Conservation (phyloP, 2,888 invertebrate genomes). For the Sipha maydis region DNA sequence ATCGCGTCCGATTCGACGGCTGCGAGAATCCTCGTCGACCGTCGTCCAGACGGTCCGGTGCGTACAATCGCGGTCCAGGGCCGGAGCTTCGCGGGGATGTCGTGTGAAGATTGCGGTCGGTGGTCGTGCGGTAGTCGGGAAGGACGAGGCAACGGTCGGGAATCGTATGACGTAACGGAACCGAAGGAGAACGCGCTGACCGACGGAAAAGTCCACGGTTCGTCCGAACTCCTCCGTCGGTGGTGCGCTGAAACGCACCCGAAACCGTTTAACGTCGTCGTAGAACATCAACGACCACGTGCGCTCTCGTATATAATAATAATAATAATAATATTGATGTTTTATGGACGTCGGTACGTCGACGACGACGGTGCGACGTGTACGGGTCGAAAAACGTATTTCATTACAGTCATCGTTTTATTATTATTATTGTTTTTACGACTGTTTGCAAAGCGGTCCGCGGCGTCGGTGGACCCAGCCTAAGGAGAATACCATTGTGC, state of each 20-base stretch:
- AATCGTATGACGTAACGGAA: no score
- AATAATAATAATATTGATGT: background rate
- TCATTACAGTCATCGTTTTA: background rate
- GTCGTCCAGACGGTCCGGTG: no score
- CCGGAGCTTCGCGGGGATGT: no score
- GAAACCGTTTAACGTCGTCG: background rate
- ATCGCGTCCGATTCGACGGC: no score
- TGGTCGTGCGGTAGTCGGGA: no score
- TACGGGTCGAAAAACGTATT: slow-evolving; percentile 41
- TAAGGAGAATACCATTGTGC: slow-evolving; percentile 53
- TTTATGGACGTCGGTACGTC: background rate
- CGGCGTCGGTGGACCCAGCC: background rate
- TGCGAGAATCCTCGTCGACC: no score
- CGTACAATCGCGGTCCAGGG: no score
- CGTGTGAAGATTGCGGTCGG: no score
- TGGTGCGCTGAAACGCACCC: no score
- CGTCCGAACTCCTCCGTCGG: no score
- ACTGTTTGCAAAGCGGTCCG: slow-evolving; percentile 29
- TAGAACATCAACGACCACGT: background rate
- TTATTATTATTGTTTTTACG: slow-evolving; percentile 45
- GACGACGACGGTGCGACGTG: background rate
- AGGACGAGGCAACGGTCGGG: no score
- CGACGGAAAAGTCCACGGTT: background rate
- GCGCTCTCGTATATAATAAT: no score
- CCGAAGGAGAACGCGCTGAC: background rate